Evolutionary conservation across 2,797 vertebrate genomes (phyloP).

Genomic region (Syndactyla subalaris): DNA sequence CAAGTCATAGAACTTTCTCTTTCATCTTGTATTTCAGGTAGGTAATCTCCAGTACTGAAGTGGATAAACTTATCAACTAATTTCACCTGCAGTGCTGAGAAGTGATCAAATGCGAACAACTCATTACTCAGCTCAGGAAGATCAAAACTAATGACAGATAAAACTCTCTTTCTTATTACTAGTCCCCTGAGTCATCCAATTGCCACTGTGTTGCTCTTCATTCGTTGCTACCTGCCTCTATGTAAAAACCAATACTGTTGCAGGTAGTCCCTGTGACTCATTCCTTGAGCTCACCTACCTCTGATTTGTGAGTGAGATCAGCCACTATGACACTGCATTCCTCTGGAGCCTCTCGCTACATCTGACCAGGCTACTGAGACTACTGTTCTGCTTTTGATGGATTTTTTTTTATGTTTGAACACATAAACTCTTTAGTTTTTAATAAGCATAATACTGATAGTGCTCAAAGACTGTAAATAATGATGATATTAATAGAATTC

Average conservation of each 20-base stretch:
- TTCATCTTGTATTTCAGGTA: not conserved
- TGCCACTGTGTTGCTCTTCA: not conserved
- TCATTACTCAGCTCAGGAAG: constrained; percentile 19
- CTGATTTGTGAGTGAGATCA: not conserved
- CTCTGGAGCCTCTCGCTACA: not conserved
- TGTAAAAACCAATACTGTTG: not conserved
- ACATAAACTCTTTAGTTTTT: not conserved
- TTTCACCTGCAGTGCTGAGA: not conserved
- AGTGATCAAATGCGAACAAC: not conserved
- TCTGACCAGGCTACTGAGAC: not conserved
- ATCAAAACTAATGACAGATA: constrained; percentile 30
- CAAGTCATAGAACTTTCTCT: not conserved
- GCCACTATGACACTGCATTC: not conserved
- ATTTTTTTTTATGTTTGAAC: not conserved
- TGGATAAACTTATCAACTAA: constrained; percentile 13
- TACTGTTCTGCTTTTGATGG: not conserved
- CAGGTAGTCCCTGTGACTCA: constrained; percentile 28
- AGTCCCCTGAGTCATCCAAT: constrained; percentile 22
- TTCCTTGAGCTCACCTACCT: not conserved
- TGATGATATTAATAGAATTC: not conserved
- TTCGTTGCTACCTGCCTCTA: not conserved
- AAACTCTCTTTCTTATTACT: not conserved
- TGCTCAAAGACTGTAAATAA: not conserved
- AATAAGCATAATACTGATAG: not conserved
- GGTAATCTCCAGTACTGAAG: not conserved